Evolutionary conservation across 2,797 vertebrate species (phyloP).

Genomic region (Myripristis murdjan): DNA sequence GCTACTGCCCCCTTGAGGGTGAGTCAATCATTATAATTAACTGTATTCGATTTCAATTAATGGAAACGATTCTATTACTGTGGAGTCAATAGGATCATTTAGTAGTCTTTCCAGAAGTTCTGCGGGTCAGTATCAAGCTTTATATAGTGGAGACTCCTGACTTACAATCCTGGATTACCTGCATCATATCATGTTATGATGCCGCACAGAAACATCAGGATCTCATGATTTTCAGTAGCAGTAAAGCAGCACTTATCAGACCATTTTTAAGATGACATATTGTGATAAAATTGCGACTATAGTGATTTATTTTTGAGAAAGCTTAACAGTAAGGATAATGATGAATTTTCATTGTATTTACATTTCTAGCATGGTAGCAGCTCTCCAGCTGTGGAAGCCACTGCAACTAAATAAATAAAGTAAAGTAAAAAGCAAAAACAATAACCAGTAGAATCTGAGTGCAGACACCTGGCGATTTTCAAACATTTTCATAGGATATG

Average conservation of each 20-base stretch:
- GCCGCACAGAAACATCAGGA: neutral
- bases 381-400: too few relatives aligned
- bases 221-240: neutral
- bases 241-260: too few relatives aligned
- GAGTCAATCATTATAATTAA: constrained; percentile 40
- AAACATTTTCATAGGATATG: constrained; percentile 8
- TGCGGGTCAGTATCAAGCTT: constrained; percentile 21
- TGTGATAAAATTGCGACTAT: neutral
- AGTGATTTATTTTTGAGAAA: constrained; percentile 16
- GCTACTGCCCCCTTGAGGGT: constrained; percentile 93
- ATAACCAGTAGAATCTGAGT: constrained; percentile 67
- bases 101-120: constrained; percentile 36
- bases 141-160: neutral
- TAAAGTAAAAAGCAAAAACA: constrained; percentile 65
- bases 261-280: too few relatives aligned
- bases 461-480: constrained; percentile 13
- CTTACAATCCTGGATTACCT: neutral
- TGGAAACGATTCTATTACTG: constrained; percentile 23
- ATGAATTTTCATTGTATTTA: constrained; percentile 8
- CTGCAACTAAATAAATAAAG: constrained; percentile 38
- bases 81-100: constrained; percentile 20
- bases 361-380: constrained; percentile 13
- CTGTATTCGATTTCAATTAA: constrained; percentile 41
- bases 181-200: neutral
- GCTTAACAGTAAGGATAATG: constrained; percentile 42